These are phyloP conservation scores for Melanotaenia duboulayi DNA, from an alignment of 2,113 vertebrate genomes.

Conservation along the genomic window DNA sequence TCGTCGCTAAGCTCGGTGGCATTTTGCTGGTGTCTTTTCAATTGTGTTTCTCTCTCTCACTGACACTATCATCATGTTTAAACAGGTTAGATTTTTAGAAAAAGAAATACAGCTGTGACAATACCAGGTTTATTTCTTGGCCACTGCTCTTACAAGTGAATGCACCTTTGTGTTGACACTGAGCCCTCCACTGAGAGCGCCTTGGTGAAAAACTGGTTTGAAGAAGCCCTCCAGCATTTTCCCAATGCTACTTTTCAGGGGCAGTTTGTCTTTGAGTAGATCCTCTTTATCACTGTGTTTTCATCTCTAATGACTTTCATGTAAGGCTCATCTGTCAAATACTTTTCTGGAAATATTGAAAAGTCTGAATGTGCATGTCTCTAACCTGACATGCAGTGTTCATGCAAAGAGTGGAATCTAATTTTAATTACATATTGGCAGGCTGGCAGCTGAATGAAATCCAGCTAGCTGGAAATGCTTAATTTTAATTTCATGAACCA, in stretches of 20 bases:
- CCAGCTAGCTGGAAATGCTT: too few species aligned
- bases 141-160: constrained; percentile 26
- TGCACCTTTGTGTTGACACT: constrained; percentile 36
- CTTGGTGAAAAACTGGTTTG: constrained; percentile 45
- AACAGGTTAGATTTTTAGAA: constrained; percentile 40
- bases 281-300: not conserved
- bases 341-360: not conserved
- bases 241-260: constrained; percentile 27
- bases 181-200: not conserved
- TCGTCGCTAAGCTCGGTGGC: not conserved
- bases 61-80: constrained; percentile 19
- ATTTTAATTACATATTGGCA: too few species aligned
- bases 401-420: too few species aligned
- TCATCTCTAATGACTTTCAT: not conserved
- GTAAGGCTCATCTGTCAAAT: not conserved
- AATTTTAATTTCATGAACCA: too few species aligned
- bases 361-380: too few species aligned
- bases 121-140: constrained; percentile 44
- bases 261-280: constrained; percentile 15
- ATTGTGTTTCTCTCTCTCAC: constrained; percentile 1
- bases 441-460: too few species aligned
- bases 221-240: constrained; percentile 46
- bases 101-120: constrained; percentile 24
- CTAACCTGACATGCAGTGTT: too few species aligned
- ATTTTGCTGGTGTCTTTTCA: constrained; percentile 20